phyloP scores from a whole-genome alignment of 1,140 invertebrate genomes.

The Notospermus geniculatus region DNA sequence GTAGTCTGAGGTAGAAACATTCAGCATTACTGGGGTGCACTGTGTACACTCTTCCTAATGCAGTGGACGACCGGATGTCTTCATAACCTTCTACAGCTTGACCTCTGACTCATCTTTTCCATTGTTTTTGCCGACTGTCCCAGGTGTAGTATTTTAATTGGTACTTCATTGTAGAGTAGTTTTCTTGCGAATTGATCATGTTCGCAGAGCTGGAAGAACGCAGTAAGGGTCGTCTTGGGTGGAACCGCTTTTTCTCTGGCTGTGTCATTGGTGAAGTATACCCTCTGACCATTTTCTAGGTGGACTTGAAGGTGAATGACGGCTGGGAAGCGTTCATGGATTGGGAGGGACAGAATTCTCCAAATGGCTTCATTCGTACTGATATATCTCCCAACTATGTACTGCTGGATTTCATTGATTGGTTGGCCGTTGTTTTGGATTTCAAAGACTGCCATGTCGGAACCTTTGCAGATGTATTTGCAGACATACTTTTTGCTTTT shows the following conservation, averaged over 20 bases:
- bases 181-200: slow-evolving; percentile 38
- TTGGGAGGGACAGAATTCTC: slow-evolving; percentile 31
- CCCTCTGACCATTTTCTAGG: slow-evolving; percentile 56
- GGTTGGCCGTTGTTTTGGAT: neutral
- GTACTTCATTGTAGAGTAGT: slow-evolving; percentile 37
- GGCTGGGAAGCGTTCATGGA: slow-evolving; percentile 52
- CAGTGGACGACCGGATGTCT: slow-evolving; percentile 32
- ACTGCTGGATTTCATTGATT: no score
- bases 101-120: slow-evolving; percentile 30
- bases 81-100: slow-evolving; percentile 37
- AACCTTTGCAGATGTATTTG: no score
- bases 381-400: no score
- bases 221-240: slow-evolving; percentile 51
- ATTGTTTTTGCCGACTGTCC: slow-evolving; percentile 17
- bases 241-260: slow-evolving; percentile 30
- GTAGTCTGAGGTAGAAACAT: slow-evolving; percentile 5
- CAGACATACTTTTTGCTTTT: slow-evolving; percentile 13
- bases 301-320: slow-evolving; percentile 57
- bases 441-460: neutral
- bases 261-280: slow-evolving; percentile 50
- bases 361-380: slow-evolving; percentile 47
- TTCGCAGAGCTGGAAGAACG: slow-evolving; percentile 51
- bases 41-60: slow-evolving; percentile 19
- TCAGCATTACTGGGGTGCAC: neutral
- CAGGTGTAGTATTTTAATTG: slow-evolving; percentile 45